A percentile compares a stretch with the other conserved stretches of the same genome.
phyloP scores from a whole-genome alignment of 64 coral and sea anemone species.

The Stichodactyla mertensii region DNA sequence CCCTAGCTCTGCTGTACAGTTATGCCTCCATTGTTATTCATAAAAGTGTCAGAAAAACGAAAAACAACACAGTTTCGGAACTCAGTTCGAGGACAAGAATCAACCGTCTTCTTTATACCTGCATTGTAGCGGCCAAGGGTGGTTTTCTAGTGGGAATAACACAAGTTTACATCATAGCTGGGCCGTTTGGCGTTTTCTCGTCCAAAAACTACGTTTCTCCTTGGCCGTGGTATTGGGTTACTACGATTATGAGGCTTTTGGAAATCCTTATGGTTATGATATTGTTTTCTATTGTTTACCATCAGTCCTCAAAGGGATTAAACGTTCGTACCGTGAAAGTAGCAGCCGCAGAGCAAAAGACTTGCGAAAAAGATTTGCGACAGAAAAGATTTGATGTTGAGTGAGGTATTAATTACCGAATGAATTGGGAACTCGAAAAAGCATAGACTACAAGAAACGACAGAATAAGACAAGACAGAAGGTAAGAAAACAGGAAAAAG shows the following conservation, averaged over 20 bases:
- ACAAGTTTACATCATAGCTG: slow-evolving; percentile 38
- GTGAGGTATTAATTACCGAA: too few relatives aligned
- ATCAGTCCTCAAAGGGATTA: neutral
- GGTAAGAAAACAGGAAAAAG: too few relatives aligned
- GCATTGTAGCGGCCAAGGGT: slow-evolving; percentile 11
- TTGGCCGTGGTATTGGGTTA: slow-evolving; percentile 53
- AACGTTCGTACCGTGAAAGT: neutral
- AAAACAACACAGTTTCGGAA: neutral
- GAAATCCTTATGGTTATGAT: slow-evolving; percentile 34
- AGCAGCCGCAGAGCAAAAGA: neutral
- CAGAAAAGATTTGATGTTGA: too few relatives aligned
- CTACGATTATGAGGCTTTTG: slow-evolving; percentile 27
- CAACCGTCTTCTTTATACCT: neutral
- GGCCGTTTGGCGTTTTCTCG: slow-evolving; percentile 21
- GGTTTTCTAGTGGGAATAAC: slow-evolving; percentile 3
- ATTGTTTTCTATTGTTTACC: neutral
- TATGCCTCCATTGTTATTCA: slow-evolving; percentile 22
- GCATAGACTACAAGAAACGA: too few relatives aligned
- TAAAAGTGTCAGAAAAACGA: slow-evolving; percentile 15
- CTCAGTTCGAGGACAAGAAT: neutral
- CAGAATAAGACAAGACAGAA: too few relatives aligned
- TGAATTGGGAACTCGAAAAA: too few relatives aligned
- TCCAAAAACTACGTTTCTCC: slow-evolving; percentile 1
- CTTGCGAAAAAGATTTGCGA: neutral
- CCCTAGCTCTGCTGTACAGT: slow-evolving; percentile 11